Evolutionary conservation across 2,888 invertebrate species (phyloP).

Genomic region (Cheiracanthium punctorium): DNA sequence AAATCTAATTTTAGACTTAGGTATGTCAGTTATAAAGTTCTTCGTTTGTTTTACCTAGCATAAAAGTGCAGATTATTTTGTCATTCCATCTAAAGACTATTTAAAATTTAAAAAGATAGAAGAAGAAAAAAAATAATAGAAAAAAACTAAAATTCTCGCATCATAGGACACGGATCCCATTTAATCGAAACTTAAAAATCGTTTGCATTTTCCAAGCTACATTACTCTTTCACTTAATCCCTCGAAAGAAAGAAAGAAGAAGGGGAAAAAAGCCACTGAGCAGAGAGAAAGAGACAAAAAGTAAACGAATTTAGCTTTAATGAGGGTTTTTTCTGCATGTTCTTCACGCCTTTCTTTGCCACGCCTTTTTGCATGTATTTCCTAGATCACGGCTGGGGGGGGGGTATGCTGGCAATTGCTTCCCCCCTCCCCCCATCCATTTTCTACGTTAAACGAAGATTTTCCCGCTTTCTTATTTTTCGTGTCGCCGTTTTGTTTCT

Average conservation of each 20-base stretch:
- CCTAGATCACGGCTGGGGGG: conserved; percentile 25
- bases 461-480: conserved; percentile 29
- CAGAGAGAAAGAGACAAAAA: conserved; percentile 10
- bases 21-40: too few species aligned
- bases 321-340: conserved; percentile 29
- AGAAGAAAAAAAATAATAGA: background rate
- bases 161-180: background rate
- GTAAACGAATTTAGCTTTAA: conserved; percentile 45
- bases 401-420: background rate
- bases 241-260: background rate
- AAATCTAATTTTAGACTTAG: too few species aligned
- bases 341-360: conserved; percentile 13
- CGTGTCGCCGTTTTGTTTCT: background rate
- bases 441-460: conserved; percentile 34
- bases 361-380: conserved; percentile 42
- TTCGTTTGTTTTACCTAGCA: too few species aligned
- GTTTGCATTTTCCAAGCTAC: background rate
- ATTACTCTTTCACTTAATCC: background rate
- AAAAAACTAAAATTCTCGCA: background rate
- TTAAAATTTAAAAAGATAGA: too few species aligned
- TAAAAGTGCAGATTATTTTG: too few species aligned
- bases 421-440: background rate
- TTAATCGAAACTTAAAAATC: background rate
- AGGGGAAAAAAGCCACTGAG: too few species aligned
- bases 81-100: too few species aligned